phyloP scores from a whole-genome alignment of 2,113 vertebrate species.

The Corynorhinus townsendii region DNA sequence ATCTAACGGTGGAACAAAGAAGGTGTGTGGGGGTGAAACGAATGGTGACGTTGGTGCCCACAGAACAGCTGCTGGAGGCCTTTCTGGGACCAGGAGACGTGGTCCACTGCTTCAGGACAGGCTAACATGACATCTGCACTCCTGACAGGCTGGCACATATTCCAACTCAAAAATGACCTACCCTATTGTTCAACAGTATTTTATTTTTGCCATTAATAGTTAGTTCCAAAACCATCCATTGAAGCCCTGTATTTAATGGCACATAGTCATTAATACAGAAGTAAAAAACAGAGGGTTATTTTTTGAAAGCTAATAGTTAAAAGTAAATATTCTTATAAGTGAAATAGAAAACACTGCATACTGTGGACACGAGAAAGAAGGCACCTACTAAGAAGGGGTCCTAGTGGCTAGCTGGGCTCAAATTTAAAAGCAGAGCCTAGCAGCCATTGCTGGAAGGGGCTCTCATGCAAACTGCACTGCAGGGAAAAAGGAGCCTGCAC shows the following conservation, averaged over 20 bases:
- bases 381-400: not conserved
- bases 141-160: accelerated
- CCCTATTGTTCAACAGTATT: not conserved
- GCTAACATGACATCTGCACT: accelerated
- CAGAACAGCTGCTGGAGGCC: accelerated
- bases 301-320: not conserved
- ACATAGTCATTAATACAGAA: not conserved
- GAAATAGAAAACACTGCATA: not conserved
- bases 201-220: not conserved
- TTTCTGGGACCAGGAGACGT: no score
- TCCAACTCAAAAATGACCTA: not conserved
- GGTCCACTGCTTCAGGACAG: accelerated
- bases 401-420: not conserved
- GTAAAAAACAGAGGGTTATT: not conserved
- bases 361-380: not conserved
- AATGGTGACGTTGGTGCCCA: accelerated
- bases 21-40: no score
- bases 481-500: not conserved
- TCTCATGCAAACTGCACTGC: not conserved
- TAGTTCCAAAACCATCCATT: not conserved
- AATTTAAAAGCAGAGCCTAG: not conserved
- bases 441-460: not conserved
- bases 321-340: not conserved
- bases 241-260: not conserved
- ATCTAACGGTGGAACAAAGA: not conserved